Conservation (phyloP, 2,888 invertebrate genomes). For the Exephanes ischioxanthus region DNA sequence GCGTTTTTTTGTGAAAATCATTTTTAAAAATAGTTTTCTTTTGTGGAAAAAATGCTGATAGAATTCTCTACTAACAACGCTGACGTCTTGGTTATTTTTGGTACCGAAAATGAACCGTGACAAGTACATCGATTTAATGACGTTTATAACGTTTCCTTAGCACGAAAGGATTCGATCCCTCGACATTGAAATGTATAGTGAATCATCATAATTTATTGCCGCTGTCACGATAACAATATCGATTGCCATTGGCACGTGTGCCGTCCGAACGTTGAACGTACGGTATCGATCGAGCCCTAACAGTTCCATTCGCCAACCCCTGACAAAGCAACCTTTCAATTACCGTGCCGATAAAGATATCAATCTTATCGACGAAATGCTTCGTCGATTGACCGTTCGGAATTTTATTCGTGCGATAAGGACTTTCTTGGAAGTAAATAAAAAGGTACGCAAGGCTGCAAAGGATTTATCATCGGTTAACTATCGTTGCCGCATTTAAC, state of each 20-base stretch:
- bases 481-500: background rate
- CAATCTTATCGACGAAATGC: background rate
- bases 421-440: background rate
- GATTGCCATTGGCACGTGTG: background rate
- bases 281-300: background rate
- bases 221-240: background rate
- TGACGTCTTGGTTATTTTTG: too few species aligned
- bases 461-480: background rate
- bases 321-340: background rate
- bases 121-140: too few species aligned
- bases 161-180: too few species aligned
- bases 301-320: background rate
- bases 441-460: background rate
- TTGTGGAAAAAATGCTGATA: too few species aligned
- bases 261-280: background rate
- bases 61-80: too few species aligned
- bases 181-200: too few species aligned
- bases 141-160: too few species aligned
- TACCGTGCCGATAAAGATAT: background rate
- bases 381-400: background rate
- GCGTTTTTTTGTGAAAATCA: too few species aligned
- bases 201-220: background rate
- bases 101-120: too few species aligned
- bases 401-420: background rate
- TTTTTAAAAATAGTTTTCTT: too few species aligned